phyloP scores from a whole-genome alignment of 2,113 vertebrate genomes.

The Myrmophylax atrothorax region DNA sequence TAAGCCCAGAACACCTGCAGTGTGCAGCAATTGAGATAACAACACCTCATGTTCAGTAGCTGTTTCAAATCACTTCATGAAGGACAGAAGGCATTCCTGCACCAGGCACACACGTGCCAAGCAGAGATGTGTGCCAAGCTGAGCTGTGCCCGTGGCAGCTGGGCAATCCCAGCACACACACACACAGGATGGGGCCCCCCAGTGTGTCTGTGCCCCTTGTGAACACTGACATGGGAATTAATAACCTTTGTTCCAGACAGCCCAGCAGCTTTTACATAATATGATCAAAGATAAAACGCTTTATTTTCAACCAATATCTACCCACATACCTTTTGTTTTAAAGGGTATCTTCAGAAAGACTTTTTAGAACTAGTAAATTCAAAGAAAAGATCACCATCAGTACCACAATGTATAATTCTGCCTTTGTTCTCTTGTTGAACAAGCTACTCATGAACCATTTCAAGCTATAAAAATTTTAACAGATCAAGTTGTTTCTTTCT shows the following conservation, averaged over 20 bases:
- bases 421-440: not conserved
- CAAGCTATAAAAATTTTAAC: not conserved
- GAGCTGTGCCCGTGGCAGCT: rapidly evolving
- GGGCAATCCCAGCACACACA: not conserved
- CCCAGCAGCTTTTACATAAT: not conserved
- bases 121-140: not conserved
- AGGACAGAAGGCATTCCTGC: not conserved
- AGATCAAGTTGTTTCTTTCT: not conserved
- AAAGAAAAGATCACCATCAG: not conserved
- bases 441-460: not conserved
- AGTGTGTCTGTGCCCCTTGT: not conserved
- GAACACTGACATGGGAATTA: rapidly evolving
- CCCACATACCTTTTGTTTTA: not conserved
- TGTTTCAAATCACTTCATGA: not conserved
- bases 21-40: not conserved
- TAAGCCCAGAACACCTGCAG: not conserved
- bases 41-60: not conserved
- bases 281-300: not conserved
- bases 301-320: not conserved
- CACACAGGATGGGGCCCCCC: not conserved
- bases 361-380: not conserved
- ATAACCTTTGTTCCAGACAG: not conserved
- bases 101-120: not conserved
- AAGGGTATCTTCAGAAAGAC: not conserved
- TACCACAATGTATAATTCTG: not conserved